Conservation (phyloP, 1,140 invertebrate genomes). For the Trachymyrmex cornetzi region DNA sequence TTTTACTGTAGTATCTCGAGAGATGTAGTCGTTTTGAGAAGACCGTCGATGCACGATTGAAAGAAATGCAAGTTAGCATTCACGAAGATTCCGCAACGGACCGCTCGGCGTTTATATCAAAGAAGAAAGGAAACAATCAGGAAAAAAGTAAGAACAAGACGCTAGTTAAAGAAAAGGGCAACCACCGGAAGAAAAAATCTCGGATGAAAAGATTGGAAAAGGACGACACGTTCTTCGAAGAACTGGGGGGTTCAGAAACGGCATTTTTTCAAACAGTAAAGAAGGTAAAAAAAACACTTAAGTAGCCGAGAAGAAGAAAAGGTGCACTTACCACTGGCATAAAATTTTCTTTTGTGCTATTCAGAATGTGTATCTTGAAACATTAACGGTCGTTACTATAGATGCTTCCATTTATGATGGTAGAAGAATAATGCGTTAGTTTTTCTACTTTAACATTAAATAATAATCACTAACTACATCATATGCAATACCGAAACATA, state of each 20-base stretch:
- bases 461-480: neutral
- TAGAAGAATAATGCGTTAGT: neutral
- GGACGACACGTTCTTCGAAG: slow-evolving; percentile 42
- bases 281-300: slow-evolving; percentile 70
- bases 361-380: slow-evolving; percentile 10
- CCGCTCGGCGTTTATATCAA: slow-evolving; percentile 27
- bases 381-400: slow-evolving; percentile 5
- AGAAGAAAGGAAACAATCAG: slow-evolving; percentile 51
- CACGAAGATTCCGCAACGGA: slow-evolving; percentile 4
- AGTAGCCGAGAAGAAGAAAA: slow-evolving; percentile 17
- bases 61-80: slow-evolving; percentile 67
- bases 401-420: neutral
- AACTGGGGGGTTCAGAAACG: slow-evolving; percentile 67
- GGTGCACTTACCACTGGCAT: neutral
- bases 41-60: slow-evolving; percentile 77
- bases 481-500: neutral
- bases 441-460: neutral
- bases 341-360: neutral
- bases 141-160: slow-evolving; percentile 58
- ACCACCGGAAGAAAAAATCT: neutral
- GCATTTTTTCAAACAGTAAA: slow-evolving; percentile 74
- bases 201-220: slow-evolving; percentile 40
- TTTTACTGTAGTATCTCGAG: slow-evolving; percentile 77
- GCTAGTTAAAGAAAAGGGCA: slow-evolving; percentile 51
- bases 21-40: slow-evolving; percentile 79